These are phyloP conservation scores for Limanda limanda DNA, from an alignment of 2,113 vertebrate species.

Conservation along the genomic window DNA sequence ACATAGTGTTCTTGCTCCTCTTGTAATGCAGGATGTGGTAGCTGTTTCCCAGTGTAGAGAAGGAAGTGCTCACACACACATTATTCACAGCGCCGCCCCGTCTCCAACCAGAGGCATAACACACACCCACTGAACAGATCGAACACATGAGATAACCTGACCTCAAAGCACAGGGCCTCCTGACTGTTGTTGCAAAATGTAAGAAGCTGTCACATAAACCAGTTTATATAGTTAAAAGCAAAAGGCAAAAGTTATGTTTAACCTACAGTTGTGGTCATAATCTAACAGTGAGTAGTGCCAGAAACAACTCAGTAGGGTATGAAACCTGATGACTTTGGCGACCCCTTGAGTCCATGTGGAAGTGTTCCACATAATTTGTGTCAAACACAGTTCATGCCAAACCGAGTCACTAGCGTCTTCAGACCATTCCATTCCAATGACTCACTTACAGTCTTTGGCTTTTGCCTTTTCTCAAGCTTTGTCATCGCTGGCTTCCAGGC, in stretches of 20 bases:
- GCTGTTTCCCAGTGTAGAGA: background rate
- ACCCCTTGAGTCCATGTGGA: background rate
- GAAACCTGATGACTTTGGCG: background rate
- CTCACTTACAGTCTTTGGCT: background rate
- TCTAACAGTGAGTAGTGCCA: background rate
- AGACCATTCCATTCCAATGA: background rate
- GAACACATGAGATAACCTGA: background rate
- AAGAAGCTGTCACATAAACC: background rate
- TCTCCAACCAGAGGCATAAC: background rate
- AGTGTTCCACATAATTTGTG: background rate
- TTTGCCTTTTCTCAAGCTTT: background rate
- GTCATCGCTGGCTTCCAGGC: background rate
- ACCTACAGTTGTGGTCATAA: background rate
- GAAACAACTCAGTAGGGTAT: background rate
- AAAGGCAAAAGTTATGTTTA: background rate
- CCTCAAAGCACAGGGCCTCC: background rate
- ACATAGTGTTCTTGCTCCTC: constrained; percentile 37
- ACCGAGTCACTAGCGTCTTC: background rate
- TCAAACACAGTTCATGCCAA: background rate
- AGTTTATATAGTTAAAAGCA: background rate
- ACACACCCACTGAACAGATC: background rate
- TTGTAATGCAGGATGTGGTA: constrained; percentile 55
- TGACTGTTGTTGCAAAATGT: background rate
- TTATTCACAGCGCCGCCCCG: background rate
- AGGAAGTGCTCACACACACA: constrained; percentile 40